These are phyloP conservation scores for Brachyhypopomus gauderio DNA, from an alignment of 2,113 vertebrate species.

Conservation along the genomic window DNA sequence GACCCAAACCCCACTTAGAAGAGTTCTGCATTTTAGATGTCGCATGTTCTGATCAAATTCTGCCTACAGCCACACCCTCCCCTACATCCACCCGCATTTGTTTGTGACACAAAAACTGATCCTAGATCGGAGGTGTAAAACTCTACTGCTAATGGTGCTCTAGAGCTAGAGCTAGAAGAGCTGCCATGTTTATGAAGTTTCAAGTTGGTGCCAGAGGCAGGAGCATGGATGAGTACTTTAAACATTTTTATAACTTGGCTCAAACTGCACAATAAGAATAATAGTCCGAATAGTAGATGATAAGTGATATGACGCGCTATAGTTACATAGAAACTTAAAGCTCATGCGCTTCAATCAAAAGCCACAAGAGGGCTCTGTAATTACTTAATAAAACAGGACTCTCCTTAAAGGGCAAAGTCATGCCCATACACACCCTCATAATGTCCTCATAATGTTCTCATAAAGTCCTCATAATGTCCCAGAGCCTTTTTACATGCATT, in stretches of 20 bases:
- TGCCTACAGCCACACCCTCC: neutral
- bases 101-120: conserved; percentile 2
- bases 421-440: neutral
- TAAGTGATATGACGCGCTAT: neutral
- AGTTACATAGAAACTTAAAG: conserved; percentile 9
- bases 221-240: neutral
- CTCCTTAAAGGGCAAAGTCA: neutral
- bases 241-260: neutral
- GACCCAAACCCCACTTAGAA: neutral
- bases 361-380: conserved; percentile 43
- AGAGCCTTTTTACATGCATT: too few species aligned
- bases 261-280: neutral
- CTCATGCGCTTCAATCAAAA: neutral
- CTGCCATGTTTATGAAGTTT: neutral
- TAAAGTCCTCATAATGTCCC: neutral
- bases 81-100: neutral
- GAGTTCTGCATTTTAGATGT: neutral
- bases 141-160: neutral
- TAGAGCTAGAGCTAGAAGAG: too few species aligned
- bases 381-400: conserved; percentile 6
- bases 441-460: neutral
- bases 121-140: neutral
- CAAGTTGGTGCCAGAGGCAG: neutral
- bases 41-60: neutral
- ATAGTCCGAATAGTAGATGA: neutral